Conservation (phyloP, 23 tunicate species). For the Halocynthia roretzi region DNA sequence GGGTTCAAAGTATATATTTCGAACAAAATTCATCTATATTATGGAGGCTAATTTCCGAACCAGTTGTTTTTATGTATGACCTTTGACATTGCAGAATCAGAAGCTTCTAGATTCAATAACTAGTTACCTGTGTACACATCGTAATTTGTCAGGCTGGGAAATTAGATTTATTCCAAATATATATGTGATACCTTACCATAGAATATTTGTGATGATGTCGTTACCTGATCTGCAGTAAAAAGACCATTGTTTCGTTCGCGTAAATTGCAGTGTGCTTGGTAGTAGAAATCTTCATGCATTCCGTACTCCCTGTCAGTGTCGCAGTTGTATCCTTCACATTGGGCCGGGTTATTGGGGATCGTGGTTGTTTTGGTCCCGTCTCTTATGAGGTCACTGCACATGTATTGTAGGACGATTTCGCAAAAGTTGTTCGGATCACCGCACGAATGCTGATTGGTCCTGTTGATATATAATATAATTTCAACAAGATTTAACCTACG, state of each 20-base stretch:
- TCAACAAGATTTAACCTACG: no score
- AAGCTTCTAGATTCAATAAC: neutral
- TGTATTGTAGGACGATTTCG: conserved; percentile 21
- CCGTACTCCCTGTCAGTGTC: conserved; percentile 20
- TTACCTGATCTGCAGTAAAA: conserved; percentile 22
- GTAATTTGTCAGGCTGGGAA: no score
- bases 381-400: conserved; percentile 13
- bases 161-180: no score
- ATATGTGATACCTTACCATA: neutral
- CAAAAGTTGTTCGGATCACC: conserved; percentile 23
- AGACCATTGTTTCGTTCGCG: conserved; percentile 24
- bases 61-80: no score
- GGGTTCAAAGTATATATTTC: no score
- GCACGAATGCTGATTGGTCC: conserved; percentile 32
- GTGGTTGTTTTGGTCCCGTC: conserved; percentile 24
- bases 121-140: no score
- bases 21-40: no score
- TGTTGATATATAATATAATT: no score
- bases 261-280: conserved; percentile 22
- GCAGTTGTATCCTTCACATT: conserved; percentile 16
- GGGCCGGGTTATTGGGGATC: conserved; percentile 17
- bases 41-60: no score
- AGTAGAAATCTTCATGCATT: conserved; percentile 29
- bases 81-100: no score
- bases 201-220: neutral